Evolutionary conservation across 1,140 invertebrate genomes (phyloP), one percentile per base, ranked within the genome.

Genomic region (Acromyrmex heyeri): DNA sequence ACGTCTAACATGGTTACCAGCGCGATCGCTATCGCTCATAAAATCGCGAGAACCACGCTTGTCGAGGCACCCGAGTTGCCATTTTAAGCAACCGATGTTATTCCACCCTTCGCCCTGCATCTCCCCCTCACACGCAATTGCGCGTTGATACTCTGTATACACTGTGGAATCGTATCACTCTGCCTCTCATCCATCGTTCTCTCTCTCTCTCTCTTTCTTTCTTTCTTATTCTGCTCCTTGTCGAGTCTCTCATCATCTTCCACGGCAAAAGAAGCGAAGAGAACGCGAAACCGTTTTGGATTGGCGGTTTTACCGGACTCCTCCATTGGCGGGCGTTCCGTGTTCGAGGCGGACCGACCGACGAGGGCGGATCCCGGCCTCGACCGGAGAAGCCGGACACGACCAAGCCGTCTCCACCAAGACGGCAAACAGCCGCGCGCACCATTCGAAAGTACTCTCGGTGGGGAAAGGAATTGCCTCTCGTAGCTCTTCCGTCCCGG

Each of bases 401-500:
- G 48, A 59, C 21, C 65, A 34, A 16, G 44, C 48, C 38, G 38
- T 65, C 65, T 55, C 57, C 59, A 14, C 34, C 70, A 30, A 64
- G 69, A 62, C 69, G n/a, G 61, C 75, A 50, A 65, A 30, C 59
- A 78, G 55, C 61, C 50, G 50, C 70, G 61, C 90, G 89, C 87
- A 91, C 90, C 89, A 88, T 90, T 90, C 48, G 86, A 91, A 88
- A 86, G 87, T 86, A 3, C 38, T n/a, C 61, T 7, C 16, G 30
- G n/a, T 21, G 24, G 79, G 70, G 87, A 86, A 55, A 85, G 85
- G 65, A 75, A 65, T 86, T 85, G 83, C 85, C 81, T 90, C 78
- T 83, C 55, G 81, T 53, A 86, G 55, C 86, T 86, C 77, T 88
- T 90, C 77, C 88, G 77, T 88, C 85, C 62, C 53, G 87, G 86